Conservation (phyloP, 2,888 invertebrate species). For the Acanthoscelides obtectus region DNA sequence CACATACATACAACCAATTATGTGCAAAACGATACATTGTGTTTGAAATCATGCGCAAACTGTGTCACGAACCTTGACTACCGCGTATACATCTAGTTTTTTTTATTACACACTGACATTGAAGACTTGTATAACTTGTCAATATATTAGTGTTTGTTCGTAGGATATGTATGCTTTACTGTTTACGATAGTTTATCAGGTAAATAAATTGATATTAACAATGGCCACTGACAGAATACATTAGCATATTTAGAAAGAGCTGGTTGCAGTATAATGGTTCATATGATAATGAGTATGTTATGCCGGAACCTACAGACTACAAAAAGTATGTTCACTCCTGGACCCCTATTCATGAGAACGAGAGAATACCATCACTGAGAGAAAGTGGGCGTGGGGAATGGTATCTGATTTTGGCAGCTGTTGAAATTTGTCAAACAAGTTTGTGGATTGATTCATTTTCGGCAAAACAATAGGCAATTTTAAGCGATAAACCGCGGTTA, state of each 20-base stretch:
- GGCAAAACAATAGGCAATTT: too few relatives aligned
- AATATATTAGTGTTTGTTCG: background rate
- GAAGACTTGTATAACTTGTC: background rate
- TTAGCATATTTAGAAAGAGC: background rate
- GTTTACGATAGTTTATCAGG: background rate
- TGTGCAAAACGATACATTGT: background rate
- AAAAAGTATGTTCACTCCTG: too few relatives aligned
- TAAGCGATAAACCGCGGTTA: too few relatives aligned
- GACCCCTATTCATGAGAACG: too few relatives aligned
- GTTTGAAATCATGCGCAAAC: background rate
- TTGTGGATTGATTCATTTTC: too few relatives aligned
- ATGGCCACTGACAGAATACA: background rate
- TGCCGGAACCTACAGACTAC: too few relatives aligned
- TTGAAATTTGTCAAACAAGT: too few relatives aligned
- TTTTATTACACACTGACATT: background rate
- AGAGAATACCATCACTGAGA: too few relatives aligned
- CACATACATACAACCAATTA: background rate
- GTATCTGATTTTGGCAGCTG: too few relatives aligned
- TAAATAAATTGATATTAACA: background rate
- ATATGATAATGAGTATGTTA: too few relatives aligned
- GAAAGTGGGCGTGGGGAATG: too few relatives aligned
- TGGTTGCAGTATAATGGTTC: too few relatives aligned
- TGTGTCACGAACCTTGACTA: background rate
- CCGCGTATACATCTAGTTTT: background rate
- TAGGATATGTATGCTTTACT: background rate